Evolutionary conservation across 1,140 invertebrate species (phyloP).

Genomic region (Maconellicoccus hirsutus): DNA sequence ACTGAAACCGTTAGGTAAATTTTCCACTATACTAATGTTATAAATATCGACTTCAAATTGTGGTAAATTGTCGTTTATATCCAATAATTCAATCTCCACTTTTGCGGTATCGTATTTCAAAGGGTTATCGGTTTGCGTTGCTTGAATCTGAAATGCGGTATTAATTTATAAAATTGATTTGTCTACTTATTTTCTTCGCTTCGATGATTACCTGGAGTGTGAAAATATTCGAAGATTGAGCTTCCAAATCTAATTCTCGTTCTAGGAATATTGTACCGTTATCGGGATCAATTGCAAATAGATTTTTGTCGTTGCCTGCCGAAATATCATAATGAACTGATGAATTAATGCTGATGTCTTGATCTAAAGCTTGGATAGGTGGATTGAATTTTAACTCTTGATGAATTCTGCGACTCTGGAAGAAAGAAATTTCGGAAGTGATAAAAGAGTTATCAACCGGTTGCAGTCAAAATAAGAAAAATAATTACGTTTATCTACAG

Average conservation of each 20-base stretch:
- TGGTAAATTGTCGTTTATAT: constrained; percentile 72
- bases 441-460: too few species aligned
- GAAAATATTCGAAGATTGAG: constrained; percentile 57
- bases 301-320: constrained; percentile 55
- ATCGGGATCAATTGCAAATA: constrained; percentile 56
- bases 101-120: constrained; percentile 57
- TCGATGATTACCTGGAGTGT: constrained; percentile 43
- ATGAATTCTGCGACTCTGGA: constrained; percentile 51
- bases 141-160: constrained; percentile 43
- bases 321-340: constrained; percentile 59
- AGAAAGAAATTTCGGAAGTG: too few species aligned
- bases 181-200: too few species aligned
- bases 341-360: constrained; percentile 55
- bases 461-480: too few species aligned
- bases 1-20: constrained; percentile 71
- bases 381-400: constrained; percentile 52
- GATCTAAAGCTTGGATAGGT: constrained; percentile 61
- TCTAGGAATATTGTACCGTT: constrained; percentile 65
- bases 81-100: constrained; percentile 63
- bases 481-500: too few species aligned
- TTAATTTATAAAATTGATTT: neutral
- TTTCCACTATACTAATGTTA: constrained; percentile 83
- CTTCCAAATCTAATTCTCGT: constrained; percentile 65
- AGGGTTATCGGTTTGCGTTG: constrained; percentile 61
- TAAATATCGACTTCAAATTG: constrained; percentile 79